phyloP scores from a whole-genome alignment of 2,888 invertebrate genomes.

The Agonopterix alstromeriana region DNA sequence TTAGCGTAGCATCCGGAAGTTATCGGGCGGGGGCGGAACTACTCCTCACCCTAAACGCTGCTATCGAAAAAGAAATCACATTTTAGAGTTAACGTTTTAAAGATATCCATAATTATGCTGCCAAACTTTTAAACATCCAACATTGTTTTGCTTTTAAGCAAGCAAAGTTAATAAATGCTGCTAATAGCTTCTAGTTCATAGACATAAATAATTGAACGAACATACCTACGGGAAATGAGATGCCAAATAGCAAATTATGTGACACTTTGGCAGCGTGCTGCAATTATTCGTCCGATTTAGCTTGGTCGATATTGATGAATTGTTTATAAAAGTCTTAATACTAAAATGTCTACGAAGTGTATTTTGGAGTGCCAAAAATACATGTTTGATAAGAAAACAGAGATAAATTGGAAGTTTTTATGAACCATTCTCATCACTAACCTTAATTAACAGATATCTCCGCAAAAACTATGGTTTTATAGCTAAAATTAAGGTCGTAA shows the following conservation, averaged over 20 bases:
- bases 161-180: background rate
- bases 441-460: constrained; percentile 19
- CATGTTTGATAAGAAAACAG: too few relatives aligned
- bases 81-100: too few relatives aligned
- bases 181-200: background rate
- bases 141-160: background rate
- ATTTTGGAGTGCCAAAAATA: too few relatives aligned
- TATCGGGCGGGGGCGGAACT: constrained; percentile 24
- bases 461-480: constrained; percentile 37
- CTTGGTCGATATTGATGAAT: background rate
- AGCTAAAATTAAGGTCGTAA: constrained; percentile 47
- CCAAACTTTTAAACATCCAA: too few relatives aligned
- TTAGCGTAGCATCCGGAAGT: constrained; percentile 34
- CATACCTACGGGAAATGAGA: constrained; percentile 2
- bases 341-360: too few relatives aligned
- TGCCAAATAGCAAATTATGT: constrained; percentile 9
- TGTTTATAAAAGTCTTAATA: too few relatives aligned
- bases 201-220: background rate
- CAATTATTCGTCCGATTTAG: background rate
- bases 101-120: too few relatives aligned
- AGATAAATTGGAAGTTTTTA: background rate
- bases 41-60: background rate
- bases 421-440: constrained; percentile 8
- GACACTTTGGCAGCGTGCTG: constrained; percentile 5
- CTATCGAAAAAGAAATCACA: background rate